Base-by-base conservation (phyloP, 2,888 invertebrate species). In the Azorinus chamasolen region DNA sequence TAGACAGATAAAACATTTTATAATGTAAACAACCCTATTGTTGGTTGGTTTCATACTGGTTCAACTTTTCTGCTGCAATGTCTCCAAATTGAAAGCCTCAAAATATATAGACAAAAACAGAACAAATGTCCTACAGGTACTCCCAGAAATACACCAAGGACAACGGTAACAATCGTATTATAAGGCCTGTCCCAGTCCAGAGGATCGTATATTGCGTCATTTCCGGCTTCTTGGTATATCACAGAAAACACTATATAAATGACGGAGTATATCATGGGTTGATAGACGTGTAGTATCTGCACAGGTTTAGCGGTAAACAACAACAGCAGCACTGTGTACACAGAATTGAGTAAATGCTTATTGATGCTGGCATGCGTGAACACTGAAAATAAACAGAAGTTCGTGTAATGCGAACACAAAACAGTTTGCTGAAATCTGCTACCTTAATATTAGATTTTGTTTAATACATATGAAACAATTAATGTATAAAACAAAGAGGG, bases 191-290 rank as follows among this genome's bases (percentile, higher is more conserved):
- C 54, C 85, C 85, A 86, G 65, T 86, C 77, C 39, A 85, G 51
- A 4, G 75, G 50, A 12, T 25, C 51, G 58, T 86, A 86, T 53
- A 86, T 73, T 0, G 61, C 58, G 12, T 64, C 73, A 16, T 77
- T 79, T 0, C 85, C 84, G 8, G 73, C 59, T 16, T 57, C 61
- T n/a, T 79, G 75, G 58, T 84, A 85, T 39, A 85, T 81, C 2
- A 75, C 55, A 22, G 80, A 69, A 59, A 87, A 87, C 14, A 84
- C 37, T 8, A 66, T 10, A 50, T 85, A 87, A 14, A 80, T 18
- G 6, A 72, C n/a, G 45, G 72, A 70, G 48, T 76, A 83, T 0
- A 79, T 50, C 14, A 85, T 32, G 2, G 79, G 76, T n/a, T 87
- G 83, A 39, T 79, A 79, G 20, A 85, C 41, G 50, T 86, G 86